These are phyloP conservation scores for Drosophila affinis DNA, from an alignment of 2,888 invertebrate species.

Conservation along the genomic window DNA sequence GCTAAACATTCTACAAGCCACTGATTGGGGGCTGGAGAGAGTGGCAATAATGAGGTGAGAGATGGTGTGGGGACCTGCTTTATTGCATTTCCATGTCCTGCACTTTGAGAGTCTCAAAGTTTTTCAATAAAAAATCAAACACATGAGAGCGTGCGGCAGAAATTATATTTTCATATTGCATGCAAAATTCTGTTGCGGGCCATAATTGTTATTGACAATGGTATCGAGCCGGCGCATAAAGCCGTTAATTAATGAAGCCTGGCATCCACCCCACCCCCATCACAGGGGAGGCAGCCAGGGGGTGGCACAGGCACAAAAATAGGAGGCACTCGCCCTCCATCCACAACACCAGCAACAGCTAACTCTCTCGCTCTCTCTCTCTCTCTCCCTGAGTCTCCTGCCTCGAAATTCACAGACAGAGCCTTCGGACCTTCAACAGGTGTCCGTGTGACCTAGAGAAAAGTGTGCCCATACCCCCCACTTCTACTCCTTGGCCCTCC, in stretches of 20 bases:
- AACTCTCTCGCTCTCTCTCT: not conserved
- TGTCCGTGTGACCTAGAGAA: conserved; percentile 33
- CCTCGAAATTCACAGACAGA: not conserved
- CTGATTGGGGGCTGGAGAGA: too few species aligned
- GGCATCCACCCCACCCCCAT: too few species aligned
- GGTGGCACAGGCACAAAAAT: too few species aligned
- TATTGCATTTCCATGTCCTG: conserved; percentile 51
- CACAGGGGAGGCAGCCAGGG: too few species aligned
- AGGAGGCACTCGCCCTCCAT: too few species aligned
- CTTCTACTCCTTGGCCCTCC: not conserved
- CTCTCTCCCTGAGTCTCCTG: not conserved
- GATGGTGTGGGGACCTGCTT: conserved; percentile 11
- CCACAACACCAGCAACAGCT: not conserved
- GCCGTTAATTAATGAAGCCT: conserved; percentile 10
- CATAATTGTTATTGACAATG: conserved; percentile 48
- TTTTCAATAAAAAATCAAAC: conserved; percentile 66
- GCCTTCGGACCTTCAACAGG: conserved; percentile 24
- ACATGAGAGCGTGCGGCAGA: conserved; percentile 32
- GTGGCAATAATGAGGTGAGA: not conserved
- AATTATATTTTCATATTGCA: conserved; percentile 5
- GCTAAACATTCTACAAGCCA: too few species aligned
- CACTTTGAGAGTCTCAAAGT: conserved; percentile 44
- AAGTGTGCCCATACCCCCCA: not conserved
- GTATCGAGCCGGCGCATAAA: conserved; percentile 20
- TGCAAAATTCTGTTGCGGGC: conserved; percentile 5